A percentile compares a stretch with the other conserved stretches of the same genome.
Conservation (phyloP, 2,113 vertebrate genomes). For the Aythya baeri region DNA sequence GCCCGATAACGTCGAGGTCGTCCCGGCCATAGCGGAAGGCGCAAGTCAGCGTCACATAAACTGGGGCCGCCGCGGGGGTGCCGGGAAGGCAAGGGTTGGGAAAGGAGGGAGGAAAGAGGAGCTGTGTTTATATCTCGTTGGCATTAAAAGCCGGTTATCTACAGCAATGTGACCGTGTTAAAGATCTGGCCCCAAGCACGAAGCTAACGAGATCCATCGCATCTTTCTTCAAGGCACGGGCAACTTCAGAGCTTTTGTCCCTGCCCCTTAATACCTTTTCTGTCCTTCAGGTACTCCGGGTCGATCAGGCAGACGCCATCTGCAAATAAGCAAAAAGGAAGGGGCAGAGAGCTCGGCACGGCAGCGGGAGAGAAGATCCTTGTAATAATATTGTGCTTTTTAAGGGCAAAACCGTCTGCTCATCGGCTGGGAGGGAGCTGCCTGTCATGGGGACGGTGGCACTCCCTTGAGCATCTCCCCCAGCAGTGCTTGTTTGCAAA, state of each 20-base stretch:
- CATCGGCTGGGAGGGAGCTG: not conserved
- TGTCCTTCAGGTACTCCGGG: conserved; percentile 82
- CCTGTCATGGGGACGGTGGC: accelerated
- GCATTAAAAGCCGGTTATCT: not conserved
- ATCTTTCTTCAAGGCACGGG: not conserved
- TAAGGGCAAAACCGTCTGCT: not conserved
- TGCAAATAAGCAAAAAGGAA: conserved; percentile 44
- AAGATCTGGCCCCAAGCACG: no score
- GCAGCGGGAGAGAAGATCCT: not conserved
- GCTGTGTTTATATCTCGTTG: not conserved
- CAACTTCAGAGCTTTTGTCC: not conserved
- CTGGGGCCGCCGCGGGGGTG: conserved; percentile 52
- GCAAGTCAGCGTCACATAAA: conserved; percentile 85
- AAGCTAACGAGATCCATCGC: not conserved
- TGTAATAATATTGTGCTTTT: not conserved
- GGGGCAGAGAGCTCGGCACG: accelerated
- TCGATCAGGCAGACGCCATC: conserved; percentile 88
- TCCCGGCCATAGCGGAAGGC: conserved; percentile 91
- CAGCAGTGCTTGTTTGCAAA: not conserved
- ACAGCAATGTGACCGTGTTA: not conserved
- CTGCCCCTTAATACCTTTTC: conserved; percentile 81
- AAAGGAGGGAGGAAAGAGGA: not conserved
- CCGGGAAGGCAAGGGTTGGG: not conserved
- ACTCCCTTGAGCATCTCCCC: not conserved
- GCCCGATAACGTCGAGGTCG: conserved; percentile 87